Percentiles rank a stretch among this genome's conserved stretches.
phyloP scores from a whole-genome alignment of 1,140 invertebrate genomes.

The Pseudomyrmex dendroicus region DNA sequence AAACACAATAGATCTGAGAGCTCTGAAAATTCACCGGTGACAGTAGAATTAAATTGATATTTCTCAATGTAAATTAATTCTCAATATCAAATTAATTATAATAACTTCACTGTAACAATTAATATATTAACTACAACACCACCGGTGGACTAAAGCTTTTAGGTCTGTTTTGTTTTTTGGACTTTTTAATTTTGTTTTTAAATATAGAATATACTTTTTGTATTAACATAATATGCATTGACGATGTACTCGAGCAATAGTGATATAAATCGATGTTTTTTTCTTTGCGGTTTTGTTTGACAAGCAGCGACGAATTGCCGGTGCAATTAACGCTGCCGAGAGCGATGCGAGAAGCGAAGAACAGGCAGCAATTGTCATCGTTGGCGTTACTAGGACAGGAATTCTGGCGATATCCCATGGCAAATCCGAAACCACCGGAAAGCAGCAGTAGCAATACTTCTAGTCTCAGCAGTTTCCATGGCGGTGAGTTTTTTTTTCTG shows the following conservation, averaged over 20 bases:
- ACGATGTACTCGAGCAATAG: background rate
- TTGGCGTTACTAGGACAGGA: slow-evolving; percentile 96
- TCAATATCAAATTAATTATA: no score
- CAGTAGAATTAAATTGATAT: no score
- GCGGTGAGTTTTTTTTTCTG: slow-evolving; percentile 71
- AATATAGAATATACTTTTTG: no score
- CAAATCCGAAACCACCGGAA: slow-evolving; percentile 87
- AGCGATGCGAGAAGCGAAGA: slow-evolving; percentile 93
- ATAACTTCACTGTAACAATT: no score
- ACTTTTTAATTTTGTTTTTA: no score
- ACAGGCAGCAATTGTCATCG: slow-evolving; percentile 95
- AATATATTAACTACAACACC: no score
- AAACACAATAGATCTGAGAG: no score
- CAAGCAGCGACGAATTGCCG: slow-evolving; percentile 94
- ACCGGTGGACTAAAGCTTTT: no score
- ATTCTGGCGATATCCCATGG: slow-evolving; percentile 95
- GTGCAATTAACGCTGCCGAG: slow-evolving; percentile 94
- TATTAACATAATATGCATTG: no score
- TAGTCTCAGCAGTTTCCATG: slow-evolving; percentile 83
- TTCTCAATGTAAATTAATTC: no score
- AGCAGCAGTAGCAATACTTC: slow-evolving; percentile 83
- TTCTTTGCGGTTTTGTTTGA: slow-evolving; percentile 52
- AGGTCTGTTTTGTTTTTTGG: no score
- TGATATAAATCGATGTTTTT: slow-evolving; percentile 44
- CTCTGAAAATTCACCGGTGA: no score